Percentiles rank a stretch among this genome's conserved stretches.
These are phyloP conservation scores for Capitella teleta DNA, from an alignment of 1,140 invertebrate genomes.

Conservation along the genomic window DNA sequence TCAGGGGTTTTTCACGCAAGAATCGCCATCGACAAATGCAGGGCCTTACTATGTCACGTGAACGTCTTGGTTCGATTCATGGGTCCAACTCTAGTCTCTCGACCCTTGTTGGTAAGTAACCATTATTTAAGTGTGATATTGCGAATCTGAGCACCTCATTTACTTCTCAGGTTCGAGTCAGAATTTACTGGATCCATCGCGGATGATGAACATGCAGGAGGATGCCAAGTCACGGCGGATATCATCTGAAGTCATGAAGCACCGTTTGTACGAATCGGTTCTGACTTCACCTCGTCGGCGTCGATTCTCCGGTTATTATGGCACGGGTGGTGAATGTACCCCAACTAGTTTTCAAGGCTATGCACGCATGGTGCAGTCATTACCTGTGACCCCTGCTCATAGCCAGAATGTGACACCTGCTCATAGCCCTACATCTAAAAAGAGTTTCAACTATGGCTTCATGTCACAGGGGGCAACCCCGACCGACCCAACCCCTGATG, in stretches of 20 bases:
- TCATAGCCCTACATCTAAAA: conserved; percentile 6
- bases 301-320: conserved; percentile 6
- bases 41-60: neutral
- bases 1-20: neutral
- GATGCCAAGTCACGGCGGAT: conserved; percentile 11
- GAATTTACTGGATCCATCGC: conserved; percentile 10
- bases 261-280: conserved; percentile 12
- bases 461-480: conserved; percentile 11
- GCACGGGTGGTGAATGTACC: neutral
- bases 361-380: conserved; percentile 9
- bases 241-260: conserved; percentile 14
- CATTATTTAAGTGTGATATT: too few species aligned
- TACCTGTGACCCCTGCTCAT: conserved; percentile 11
- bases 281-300: conserved; percentile 10
- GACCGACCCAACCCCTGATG: conserved; percentile 3
- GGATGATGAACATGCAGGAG: conserved; percentile 14
- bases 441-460: conserved; percentile 5
- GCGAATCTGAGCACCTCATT: too few species aligned
- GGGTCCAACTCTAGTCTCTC: conserved; percentile 2
- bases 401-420: conserved; percentile 3
- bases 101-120: conserved; percentile 1
- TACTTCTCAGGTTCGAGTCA: neutral
- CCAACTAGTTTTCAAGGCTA: neutral
- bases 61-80: neutral
- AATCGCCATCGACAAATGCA: neutral